These are phyloP conservation scores for Tetramorium parvispinum DNA, from an alignment of 1,140 invertebrate species.

Conservation along the genomic window DNA sequence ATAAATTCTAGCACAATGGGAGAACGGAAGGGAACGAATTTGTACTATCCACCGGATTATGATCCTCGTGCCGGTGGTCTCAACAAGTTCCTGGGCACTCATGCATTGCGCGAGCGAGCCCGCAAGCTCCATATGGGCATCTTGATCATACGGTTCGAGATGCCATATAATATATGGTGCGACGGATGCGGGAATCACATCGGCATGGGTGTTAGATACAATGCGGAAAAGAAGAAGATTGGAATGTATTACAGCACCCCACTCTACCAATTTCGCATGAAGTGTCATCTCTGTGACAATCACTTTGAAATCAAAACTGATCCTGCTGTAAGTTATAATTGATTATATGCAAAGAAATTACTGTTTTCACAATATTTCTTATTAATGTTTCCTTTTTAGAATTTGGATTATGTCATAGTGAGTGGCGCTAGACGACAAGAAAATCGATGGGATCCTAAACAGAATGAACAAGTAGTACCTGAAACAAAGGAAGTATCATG, in stretches of 20 bases:
- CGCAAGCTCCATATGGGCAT: constrained; percentile 98
- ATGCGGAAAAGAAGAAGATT: constrained; percentile 99
- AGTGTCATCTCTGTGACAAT: constrained; percentile 99
- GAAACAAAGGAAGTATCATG: constrained; percentile 95
- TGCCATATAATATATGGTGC: constrained; percentile 99
- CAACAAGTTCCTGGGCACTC: constrained; percentile 97
- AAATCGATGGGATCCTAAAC: constrained; percentile 98
- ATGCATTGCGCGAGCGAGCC: constrained; percentile 98
- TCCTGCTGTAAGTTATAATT: constrained; percentile 92
- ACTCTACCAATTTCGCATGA: constrained; percentile 99
- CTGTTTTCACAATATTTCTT: background rate
- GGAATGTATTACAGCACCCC: constrained; percentile 99
- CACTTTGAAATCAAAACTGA: constrained; percentile 99
- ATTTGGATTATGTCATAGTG: constrained; percentile 98
- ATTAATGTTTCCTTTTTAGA: constrained; percentile 87
- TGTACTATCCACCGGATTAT: constrained; percentile 99
- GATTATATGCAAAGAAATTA: constrained; percentile 10
- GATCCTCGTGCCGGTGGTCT: constrained; percentile 96
- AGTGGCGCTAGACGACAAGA: constrained; percentile 98
- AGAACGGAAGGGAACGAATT: constrained; percentile 98
- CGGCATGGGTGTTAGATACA: constrained; percentile 99
- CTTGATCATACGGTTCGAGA: constrained; percentile 99
- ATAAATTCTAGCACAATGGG: constrained; percentile 89
- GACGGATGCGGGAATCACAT: constrained; percentile 99
- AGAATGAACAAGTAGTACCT: constrained; percentile 97